A percentile compares a stretch with the other conserved stretches of the same genome.
Conservation (phyloP, 2,797 vertebrate species). For the Rhinella marina region DNA sequence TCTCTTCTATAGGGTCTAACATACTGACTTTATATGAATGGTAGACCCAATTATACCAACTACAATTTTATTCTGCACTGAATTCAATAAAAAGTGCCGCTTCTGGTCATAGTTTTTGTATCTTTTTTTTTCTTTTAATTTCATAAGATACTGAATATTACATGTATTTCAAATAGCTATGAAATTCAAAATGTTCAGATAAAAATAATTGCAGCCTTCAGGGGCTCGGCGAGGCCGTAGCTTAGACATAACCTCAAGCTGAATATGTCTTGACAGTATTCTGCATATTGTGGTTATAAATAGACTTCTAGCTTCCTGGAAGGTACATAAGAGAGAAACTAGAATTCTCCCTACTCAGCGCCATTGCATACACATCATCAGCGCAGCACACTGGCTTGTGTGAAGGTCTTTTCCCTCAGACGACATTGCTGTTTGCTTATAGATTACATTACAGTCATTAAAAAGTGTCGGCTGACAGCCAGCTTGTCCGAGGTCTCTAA, state of each 20-base stretch:
- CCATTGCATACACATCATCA: constrained; percentile 18
- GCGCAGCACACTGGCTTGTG: neutral
- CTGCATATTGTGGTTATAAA: constrained; percentile 28
- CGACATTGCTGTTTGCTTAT: constrained; percentile 9
- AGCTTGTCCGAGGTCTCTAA: no score
- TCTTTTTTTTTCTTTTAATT: neutral
- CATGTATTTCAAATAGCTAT: neutral
- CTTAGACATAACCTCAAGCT: constrained; percentile 34
- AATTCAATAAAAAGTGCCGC: neutral
- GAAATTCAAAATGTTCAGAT: neutral
- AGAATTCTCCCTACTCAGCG: constrained; percentile 26
- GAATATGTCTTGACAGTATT: constrained; percentile 28
- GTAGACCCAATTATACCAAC: neutral
- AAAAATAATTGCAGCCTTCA: neutral
- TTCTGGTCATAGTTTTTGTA: neutral
- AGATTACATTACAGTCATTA: constrained; percentile 22
- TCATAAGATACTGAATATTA: neutral
- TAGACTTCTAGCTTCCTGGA: constrained; percentile 30
- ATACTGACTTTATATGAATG: neutral
- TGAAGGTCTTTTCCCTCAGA: constrained; percentile 18
- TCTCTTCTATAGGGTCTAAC: no score
- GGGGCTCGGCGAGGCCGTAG: neutral
- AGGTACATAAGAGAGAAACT: neutral
- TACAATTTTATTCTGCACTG: neutral
- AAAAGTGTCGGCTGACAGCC: neutral